These are phyloP conservation scores for Meandrina meandrites DNA, from an alignment of 92 coral and sea anemone genomes.

Conservation along the genomic window DNA sequence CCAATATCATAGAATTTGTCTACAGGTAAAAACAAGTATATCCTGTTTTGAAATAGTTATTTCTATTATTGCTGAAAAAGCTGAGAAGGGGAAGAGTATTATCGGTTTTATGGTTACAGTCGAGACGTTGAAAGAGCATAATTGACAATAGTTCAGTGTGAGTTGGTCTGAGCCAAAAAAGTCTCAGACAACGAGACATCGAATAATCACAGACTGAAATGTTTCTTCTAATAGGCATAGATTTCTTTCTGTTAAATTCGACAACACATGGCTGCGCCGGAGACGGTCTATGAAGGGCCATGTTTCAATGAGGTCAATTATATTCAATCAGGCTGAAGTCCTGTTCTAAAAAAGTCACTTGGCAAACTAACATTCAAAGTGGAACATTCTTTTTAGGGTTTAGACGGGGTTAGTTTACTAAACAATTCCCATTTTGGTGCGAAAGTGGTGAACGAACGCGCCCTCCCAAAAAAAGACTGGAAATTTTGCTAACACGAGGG, in stretches of 20 bases:
- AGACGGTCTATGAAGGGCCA: constrained; percentile 14
- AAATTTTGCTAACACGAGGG: no score
- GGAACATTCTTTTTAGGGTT: no score
- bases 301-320: constrained; percentile 20
- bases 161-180: background rate
- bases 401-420: background rate
- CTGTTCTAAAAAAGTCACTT: background rate
- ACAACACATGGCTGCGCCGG: constrained; percentile 36
- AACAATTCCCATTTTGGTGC: background rate
- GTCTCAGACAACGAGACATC: background rate
- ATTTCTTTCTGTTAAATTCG: background rate
- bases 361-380: no score
- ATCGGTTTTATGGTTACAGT: background rate
- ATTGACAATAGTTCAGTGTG: no score
- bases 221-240: background rate
- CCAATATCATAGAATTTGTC: background rate
- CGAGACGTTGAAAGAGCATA: background rate
- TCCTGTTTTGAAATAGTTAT: background rate
- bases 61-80: background rate
- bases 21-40: background rate
- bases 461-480: background rate
- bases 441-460: background rate
- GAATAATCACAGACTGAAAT: background rate
- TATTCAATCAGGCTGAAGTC: background rate
- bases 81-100: background rate